These are phyloP conservation scores for Bombus pascuorum DNA, from an alignment of 1,140 invertebrate genomes.

Conservation along the genomic window DNA sequence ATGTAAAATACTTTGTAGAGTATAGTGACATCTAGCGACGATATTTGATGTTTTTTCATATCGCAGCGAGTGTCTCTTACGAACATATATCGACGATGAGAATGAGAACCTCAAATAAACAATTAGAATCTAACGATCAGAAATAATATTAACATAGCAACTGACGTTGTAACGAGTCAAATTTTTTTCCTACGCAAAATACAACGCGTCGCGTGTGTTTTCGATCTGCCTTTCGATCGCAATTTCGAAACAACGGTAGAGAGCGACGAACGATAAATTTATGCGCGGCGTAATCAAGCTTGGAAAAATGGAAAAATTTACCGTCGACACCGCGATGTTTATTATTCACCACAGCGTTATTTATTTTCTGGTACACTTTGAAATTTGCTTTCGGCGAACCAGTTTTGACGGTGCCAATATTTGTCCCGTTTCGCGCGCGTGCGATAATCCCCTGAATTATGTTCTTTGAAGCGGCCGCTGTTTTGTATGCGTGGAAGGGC, in stretches of 20 bases:
- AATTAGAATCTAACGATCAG: background rate
- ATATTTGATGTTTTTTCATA: background rate
- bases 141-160: too few relatives aligned
- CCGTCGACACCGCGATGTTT: conserved; percentile 63
- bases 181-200: too few relatives aligned
- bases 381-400: conserved; percentile 69
- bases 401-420: conserved; percentile 67
- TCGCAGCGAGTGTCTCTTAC: background rate
- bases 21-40: too few relatives aligned
- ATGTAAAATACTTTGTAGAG: background rate
- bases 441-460: conserved; percentile 70
- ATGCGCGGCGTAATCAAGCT: conserved; percentile 57
- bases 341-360: conserved; percentile 65
- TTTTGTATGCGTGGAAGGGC: conserved; percentile 61
- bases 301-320: conserved; percentile 64
- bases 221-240: background rate
- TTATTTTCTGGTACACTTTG: conserved; percentile 67
- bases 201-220: background rate
- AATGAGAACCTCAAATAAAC: too few relatives aligned
- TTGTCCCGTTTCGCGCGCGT: conserved; percentile 58
- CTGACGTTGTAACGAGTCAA: too few relatives aligned
- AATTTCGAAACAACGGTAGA: background rate
- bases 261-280: conserved; percentile 43
- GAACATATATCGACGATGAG: too few relatives aligned
- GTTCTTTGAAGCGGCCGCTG: conserved; percentile 65